Evolutionary conservation across 2,888 invertebrate genomes (phyloP).

Genomic region (Pardosa pseudoannulata): DNA sequence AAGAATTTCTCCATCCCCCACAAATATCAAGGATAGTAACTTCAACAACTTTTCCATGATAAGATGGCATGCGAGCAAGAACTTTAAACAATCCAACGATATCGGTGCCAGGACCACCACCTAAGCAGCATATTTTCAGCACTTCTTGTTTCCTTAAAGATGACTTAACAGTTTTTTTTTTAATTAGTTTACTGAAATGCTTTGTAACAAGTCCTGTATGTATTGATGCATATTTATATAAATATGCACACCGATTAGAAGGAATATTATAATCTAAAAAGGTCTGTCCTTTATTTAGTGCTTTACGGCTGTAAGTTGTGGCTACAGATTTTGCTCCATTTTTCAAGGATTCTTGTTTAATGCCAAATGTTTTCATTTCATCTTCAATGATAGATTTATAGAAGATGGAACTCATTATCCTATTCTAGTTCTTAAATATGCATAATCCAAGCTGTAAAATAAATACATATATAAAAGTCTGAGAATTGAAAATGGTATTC

Average conservation of each 20-base stretch:
- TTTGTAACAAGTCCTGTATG: slow-evolving; percentile 39
- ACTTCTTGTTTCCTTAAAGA: background rate
- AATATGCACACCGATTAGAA: slow-evolving; percentile 47
- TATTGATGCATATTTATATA: slow-evolving; percentile 40
- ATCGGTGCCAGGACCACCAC: slow-evolving; percentile 54
- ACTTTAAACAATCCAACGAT: slow-evolving; percentile 48
- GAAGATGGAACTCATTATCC: slow-evolving; percentile 29
- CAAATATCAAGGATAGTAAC: slow-evolving; percentile 49
- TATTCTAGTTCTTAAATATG: no score
- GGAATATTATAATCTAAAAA: slow-evolving; percentile 53
- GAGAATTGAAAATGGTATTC: no score
- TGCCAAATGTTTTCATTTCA: slow-evolving; percentile 28
- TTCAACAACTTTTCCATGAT: slow-evolving; percentile 33
- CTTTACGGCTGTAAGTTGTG: slow-evolving; percentile 8
- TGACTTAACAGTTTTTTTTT: background rate
- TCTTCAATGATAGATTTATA: slow-evolving; percentile 45
- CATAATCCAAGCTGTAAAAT: no score
- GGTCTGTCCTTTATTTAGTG: slow-evolving; percentile 27
- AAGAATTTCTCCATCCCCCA: slow-evolving; percentile 52
- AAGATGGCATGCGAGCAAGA: slow-evolving; percentile 12
- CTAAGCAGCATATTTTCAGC: slow-evolving; percentile 52
- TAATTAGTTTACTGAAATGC: slow-evolving; percentile 23
- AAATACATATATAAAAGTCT: no score
- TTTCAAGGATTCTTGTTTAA: slow-evolving; percentile 17
- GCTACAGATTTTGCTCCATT: slow-evolving; percentile 10